phyloP scores from a whole-genome alignment of 2,797 vertebrate species.

The Crenuchus spilurus region DNA sequence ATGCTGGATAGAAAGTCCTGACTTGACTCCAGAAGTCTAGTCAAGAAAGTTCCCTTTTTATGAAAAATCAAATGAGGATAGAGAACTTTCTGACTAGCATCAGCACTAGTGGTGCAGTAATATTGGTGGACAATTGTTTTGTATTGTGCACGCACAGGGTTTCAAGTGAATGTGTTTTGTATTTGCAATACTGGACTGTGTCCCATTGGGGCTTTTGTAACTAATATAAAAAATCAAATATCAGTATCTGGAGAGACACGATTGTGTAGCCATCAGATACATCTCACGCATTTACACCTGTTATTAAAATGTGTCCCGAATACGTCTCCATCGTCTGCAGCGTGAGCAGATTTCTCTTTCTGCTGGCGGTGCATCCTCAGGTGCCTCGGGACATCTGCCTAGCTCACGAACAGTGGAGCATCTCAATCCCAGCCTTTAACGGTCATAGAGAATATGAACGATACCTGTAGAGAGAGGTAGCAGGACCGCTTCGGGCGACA shows the following conservation, averaged over 20 bases:
- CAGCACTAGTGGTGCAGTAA: neutral
- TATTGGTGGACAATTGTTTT: neutral
- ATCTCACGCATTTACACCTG: slow-evolving; percentile 2
- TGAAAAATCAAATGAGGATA: too few species aligned
- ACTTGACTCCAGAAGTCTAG: too few species aligned
- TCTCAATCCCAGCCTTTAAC: neutral
- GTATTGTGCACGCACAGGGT: neutral
- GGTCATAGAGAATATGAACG: neutral
- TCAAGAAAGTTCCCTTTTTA: too few species aligned
- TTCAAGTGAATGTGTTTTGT: slow-evolving; percentile 6
- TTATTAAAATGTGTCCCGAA: neutral
- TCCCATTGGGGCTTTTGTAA: neutral
- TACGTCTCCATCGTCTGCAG: neutral
- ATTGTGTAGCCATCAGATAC: neutral
- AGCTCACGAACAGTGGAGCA: neutral
- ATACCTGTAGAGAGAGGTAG: neutral
- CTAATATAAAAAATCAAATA: slow-evolving; percentile 2
- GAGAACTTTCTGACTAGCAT: slow-evolving; percentile 3
- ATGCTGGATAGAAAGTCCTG: too few species aligned
- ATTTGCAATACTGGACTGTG: neutral
- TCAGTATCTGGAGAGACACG: neutral
- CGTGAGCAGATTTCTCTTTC: neutral
- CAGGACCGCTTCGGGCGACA: neutral
- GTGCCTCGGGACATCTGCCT: neutral
- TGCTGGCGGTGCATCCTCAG: neutral